A percentile compares a stretch with the other conserved stretches of the same genome.
Evolutionary conservation across 2,113 vertebrate species (phyloP).

Genomic region (Megaleporinus macrocephalus): DNA sequence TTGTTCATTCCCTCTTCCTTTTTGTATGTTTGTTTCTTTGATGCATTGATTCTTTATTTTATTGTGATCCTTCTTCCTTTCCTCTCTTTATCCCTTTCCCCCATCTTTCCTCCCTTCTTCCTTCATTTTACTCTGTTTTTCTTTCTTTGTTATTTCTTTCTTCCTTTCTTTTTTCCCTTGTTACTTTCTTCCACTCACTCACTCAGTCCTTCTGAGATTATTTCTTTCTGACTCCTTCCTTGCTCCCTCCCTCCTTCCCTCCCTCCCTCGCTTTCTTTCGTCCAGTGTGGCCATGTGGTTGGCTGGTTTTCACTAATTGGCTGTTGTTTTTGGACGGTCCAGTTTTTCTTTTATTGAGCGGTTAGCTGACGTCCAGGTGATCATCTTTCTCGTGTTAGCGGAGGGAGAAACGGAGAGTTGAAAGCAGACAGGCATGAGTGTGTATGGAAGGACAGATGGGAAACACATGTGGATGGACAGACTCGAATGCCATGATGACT

Average conservation of each 20-base stretch:
- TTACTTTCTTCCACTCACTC: background rate
- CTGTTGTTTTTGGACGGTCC: background rate
- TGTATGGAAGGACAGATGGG: conserved; percentile 52
- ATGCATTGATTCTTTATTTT: background rate
- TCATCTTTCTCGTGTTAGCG: conserved; percentile 34
- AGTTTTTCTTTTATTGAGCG: background rate
- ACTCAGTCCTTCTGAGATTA: too few species aligned
- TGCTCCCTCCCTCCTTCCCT: background rate
- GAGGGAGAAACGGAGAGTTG: conserved; percentile 24
- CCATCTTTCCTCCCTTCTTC: background rate
- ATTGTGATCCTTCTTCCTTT: background rate
- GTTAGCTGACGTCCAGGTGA: background rate
- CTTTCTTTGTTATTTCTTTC: background rate
- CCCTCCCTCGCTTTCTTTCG: background rate
- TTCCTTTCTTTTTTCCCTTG: background rate
- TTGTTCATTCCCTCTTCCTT: background rate
- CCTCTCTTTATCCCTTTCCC: background rate
- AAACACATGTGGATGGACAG: conserved; percentile 57
- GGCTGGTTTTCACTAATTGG: background rate
- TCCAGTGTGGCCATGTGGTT: background rate
- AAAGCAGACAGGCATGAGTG: conserved; percentile 42
- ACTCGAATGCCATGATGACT: conserved; percentile 34
- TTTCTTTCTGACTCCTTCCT: background rate
- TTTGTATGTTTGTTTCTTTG: too few species aligned
- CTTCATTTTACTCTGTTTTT: too few species aligned